phyloP scores from a whole-genome alignment of 2,113 vertebrate species.

The Lichenostomus cassidix region DNA sequence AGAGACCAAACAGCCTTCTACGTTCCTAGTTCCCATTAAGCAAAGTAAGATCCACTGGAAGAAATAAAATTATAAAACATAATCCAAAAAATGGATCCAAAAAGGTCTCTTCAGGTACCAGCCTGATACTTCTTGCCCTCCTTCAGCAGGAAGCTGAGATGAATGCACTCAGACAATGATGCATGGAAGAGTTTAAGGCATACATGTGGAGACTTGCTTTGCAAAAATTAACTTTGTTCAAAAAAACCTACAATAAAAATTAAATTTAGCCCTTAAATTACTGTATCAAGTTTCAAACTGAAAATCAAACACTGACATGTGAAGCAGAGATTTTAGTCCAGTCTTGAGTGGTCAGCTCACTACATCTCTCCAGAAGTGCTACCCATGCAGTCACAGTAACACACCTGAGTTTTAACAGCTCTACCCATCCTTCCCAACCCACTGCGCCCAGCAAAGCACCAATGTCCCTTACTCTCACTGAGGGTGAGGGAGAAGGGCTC shows the following conservation, averaged over 20 bases:
- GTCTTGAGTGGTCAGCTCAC: not conserved
- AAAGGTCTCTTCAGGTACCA: not conserved
- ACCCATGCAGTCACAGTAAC: not conserved
- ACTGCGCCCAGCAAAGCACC: not conserved
- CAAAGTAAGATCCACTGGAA: not conserved
- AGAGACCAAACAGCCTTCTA: not conserved
- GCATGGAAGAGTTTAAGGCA: not conserved
- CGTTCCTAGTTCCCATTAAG: not conserved
- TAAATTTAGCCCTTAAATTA: not conserved
- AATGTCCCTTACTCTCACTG: fast-evolving
- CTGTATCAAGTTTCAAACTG: not conserved
- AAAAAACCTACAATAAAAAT: not conserved
- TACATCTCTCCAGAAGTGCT: not conserved
- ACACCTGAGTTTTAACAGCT: not conserved
- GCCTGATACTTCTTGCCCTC: not conserved
- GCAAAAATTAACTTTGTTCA: not conserved
- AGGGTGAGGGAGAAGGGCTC: fast-evolving
- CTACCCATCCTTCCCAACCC: not conserved
- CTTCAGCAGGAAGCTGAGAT: not conserved
- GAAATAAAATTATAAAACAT: not conserved
- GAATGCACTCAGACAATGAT: not conserved
- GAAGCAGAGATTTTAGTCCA: not conserved
- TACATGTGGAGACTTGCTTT: not conserved
- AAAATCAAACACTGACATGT: not conserved
- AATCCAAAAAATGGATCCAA: not conserved